These are phyloP conservation scores for Syrrhaptes paradoxus DNA, from an alignment of 2,113 vertebrate genomes.

Conservation along the genomic window DNA sequence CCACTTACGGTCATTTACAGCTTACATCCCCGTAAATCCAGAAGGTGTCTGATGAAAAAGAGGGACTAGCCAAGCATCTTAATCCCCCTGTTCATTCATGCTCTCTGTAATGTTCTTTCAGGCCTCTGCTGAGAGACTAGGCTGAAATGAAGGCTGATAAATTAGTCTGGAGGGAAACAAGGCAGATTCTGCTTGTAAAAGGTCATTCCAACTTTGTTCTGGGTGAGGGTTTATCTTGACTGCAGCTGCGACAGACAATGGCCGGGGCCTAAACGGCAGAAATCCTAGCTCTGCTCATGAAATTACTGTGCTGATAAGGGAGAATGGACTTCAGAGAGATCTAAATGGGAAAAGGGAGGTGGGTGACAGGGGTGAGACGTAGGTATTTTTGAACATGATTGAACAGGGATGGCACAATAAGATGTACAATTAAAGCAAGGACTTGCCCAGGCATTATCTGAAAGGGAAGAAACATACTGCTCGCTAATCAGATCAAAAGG, in stretches of 20 bases:
- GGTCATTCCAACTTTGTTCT: constrained; percentile 97
- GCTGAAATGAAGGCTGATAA: constrained; percentile 81
- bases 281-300: constrained; percentile 91
- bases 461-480: not conserved
- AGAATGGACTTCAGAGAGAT: constrained; percentile 87
- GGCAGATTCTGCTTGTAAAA: constrained; percentile 91
- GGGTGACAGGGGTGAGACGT: constrained; percentile 50
- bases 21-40: constrained; percentile 57
- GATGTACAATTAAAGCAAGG: constrained; percentile 60
- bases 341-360: constrained; percentile 82
- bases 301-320: constrained; percentile 92
- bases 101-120: constrained; percentile 77
- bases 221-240: constrained; percentile 97
- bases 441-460: constrained; percentile 35
- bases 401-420: constrained; percentile 72
- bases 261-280: constrained; percentile 89
- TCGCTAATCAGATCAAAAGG: not conserved
- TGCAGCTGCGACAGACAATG: constrained; percentile 92
- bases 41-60: constrained; percentile 80
- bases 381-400: constrained; percentile 66
- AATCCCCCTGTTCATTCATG: constrained; percentile 85
- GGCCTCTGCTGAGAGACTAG: constrained; percentile 75
- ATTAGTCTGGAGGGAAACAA: constrained; percentile 87
- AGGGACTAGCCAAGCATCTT: constrained; percentile 83
- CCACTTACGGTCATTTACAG: constrained; percentile 58